phyloP scores from a whole-genome alignment of 2,888 invertebrate species.

The Poecilobothrus nobilitatus region DNA sequence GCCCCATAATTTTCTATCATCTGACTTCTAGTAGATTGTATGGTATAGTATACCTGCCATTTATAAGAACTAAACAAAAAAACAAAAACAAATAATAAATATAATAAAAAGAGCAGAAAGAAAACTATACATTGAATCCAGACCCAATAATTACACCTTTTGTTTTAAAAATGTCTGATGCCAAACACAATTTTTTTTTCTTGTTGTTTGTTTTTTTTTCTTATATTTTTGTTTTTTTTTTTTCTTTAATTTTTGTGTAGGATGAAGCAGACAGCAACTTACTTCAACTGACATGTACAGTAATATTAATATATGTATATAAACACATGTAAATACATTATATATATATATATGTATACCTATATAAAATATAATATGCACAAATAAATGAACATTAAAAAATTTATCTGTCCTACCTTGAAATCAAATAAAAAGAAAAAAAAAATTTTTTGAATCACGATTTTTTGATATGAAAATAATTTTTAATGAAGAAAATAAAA shows the following conservation, averaged over 20 bases:
- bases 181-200: background rate
- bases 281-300: background rate
- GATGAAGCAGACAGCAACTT: background rate
- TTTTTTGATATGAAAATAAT: background rate
- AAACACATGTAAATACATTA: too few relatives aligned
- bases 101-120: too few relatives aligned
- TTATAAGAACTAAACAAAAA: background rate
- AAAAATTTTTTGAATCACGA: background rate
- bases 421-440: background rate
- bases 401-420: background rate
- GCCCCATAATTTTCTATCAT: conserved; percentile 4
- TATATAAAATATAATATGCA: too few relatives aligned
- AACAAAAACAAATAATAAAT: background rate
- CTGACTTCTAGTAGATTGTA: conserved; percentile 6
- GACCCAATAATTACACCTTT: conserved; percentile 6
- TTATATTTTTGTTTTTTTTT: background rate
- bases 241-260: background rate
- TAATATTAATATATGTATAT: too few relatives aligned
- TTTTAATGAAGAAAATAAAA: background rate
- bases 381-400: too few relatives aligned
- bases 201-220: background rate
- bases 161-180: conserved; percentile 4
- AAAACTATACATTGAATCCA: background rate
- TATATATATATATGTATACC: too few relatives aligned
- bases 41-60: background rate